Evolutionary conservation across 2,797 vertebrate species (phyloP), one percentile per base, ranked within the genome.

Genomic region (Oreortyx pictus): DNA sequence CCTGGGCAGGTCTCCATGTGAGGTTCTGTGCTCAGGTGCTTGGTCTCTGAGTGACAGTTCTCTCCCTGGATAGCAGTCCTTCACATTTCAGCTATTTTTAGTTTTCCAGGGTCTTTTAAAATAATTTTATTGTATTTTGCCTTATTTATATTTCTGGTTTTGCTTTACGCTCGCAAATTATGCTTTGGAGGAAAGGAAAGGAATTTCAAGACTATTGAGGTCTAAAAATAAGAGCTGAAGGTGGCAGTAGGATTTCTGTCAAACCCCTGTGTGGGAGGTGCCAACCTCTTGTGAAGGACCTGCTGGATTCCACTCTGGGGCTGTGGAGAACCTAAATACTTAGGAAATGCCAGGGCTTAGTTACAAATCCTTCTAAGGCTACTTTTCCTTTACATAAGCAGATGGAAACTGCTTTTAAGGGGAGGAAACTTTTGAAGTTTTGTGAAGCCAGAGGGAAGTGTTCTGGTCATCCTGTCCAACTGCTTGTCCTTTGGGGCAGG

Each of bases 281-380:
- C 70, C 10, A 24, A 47, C 35, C 73, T 64, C 47, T 70, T 92
- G 44, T 5, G 64, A 39, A 46, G 77, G 57, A 27, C 39, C 41
- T 46, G 29, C 62, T 43, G 84, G 57, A 93, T 76, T 52, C 47
- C 74, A 57, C 19, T 91, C 81, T 31, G 41, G 31, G 52, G 57
- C 60, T 46, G 14, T 43, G 23, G 64, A 86, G 61, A 89, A 86
- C 67, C 86, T 82, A 79, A 95, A 91, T 76, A 91, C 71, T 64
- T n/a, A 14, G 31, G 44, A 85, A 87, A 86, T 82, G 92, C 56
- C 20, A 5, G 66, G 71, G 66, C 82, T 95, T 94, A 93, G 89
- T 95, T 88, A 84, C 77, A 92, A 92, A 95, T 89, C 94, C 92
- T 84, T 82, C 70, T 95, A 67, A 76, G 76, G 20, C 87, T 60